Evolutionary conservation across 2,888 invertebrate genomes (phyloP), one percentile per base, ranked within the genome.

Genomic region (Drosophila lutescens): DNA sequence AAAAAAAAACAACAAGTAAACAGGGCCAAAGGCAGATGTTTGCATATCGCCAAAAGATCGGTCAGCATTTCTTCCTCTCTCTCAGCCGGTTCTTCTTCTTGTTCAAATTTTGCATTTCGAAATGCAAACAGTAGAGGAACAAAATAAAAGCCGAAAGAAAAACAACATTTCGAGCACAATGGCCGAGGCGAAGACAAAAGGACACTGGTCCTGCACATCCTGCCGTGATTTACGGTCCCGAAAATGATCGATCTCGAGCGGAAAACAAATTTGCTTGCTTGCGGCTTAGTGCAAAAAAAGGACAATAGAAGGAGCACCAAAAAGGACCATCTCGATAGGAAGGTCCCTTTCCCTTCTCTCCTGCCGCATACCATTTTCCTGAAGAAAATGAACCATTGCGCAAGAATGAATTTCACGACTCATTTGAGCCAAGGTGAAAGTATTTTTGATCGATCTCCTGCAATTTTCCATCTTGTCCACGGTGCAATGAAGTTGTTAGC

Each of bases 21-120:
- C 56, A 56, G 47, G 63, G 65, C 51, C 57, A 61, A 47, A 46
- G 78, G 86, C 86, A 84, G 83, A 78, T 84, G 88, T 88, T 88
- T 86, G 80, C 83, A 86, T 83, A 83, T 83, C 86, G 79, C 59
- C 66, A 66, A 44, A 70, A 70, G 81, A 82, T 84, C 87, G 68
- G 55, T 54, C 58, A 65, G 74, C 71, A 83, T 78, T 84, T 84
- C 76, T 67, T 65, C 67, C 57, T 53, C 50, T 32, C 17, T n/a
- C 6, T 2, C n/a, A 12, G 17, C 10, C 46, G 17, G 32, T 12
- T 34, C 40, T 40, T 20, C 40, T 8, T 47, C 40, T 34, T 57
- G 60, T 61, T 65, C 56, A 78, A 68, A 82, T 83, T 83, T 83
- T 83, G 88, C 86, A 88, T 83, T 88, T 86, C 68, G 68, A 71